Conservation (phyloP, 1,140 invertebrate genomes). For the Magallana ariakensis region DNA sequence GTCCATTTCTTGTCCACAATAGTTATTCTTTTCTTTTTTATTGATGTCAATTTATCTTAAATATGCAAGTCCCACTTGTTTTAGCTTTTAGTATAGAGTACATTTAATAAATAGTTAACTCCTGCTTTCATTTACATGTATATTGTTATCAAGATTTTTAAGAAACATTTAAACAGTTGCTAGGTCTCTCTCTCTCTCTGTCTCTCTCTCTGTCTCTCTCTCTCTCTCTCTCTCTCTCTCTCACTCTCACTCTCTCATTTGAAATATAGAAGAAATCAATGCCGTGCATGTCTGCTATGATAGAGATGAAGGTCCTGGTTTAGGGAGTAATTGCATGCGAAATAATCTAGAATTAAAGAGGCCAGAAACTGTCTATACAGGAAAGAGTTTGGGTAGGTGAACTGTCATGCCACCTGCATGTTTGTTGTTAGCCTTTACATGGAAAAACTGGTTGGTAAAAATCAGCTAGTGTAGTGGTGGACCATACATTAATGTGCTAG, state of each 20-base stretch:
- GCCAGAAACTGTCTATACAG: no score
- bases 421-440: slow-evolving; percentile 18
- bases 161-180: neutral
- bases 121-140: neutral
- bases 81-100: no score
- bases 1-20: slow-evolving; percentile 7
- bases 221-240: neutral
- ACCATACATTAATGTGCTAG: no score
- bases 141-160: neutral
- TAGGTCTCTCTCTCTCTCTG: neutral
- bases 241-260: neutral
- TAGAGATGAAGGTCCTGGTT: neutral
- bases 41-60: neutral
- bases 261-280: neutral
- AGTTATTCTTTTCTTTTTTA: neutral
- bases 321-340: neutral
- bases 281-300: no score
- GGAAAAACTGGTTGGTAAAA: no score
- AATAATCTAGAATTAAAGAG: neutral
- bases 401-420: neutral
- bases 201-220: neutral
- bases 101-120: neutral
- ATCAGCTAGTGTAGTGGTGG: no score
- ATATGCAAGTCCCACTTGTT: neutral
- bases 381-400: no score